phyloP scores from a whole-genome alignment of 1,140 invertebrate genomes.

The Apis cerana region DNA sequence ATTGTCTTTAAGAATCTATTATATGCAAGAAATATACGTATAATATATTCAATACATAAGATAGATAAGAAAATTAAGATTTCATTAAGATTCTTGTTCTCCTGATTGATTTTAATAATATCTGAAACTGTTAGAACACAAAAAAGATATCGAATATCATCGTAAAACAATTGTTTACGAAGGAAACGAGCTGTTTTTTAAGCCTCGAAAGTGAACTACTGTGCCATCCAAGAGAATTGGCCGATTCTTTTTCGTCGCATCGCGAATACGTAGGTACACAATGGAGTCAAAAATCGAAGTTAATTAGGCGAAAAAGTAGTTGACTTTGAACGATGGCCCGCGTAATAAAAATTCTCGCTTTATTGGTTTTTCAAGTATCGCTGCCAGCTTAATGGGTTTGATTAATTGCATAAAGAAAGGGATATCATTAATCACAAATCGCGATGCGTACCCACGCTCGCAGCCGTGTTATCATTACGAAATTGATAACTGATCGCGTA shows the following conservation, averaged over 20 bases:
- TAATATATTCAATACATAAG: too few relatives aligned
- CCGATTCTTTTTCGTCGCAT: background rate
- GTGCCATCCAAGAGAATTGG: background rate
- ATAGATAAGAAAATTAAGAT: too few relatives aligned
- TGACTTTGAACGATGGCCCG: conserved; percentile 26
- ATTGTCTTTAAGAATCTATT: too few relatives aligned
- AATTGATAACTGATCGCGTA: conserved; percentile 22
- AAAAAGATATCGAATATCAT: background rate
- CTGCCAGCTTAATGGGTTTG: conserved; percentile 28
- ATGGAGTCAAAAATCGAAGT: conserved; percentile 7
- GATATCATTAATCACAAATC: conserved; percentile 26
- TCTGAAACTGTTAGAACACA: background rate
- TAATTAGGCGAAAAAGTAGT: conserved; percentile 11
- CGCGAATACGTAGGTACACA: background rate
- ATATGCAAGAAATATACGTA: too few relatives aligned
- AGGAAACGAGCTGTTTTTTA: background rate
- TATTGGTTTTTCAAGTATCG: conserved; percentile 30
- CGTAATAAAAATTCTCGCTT: conserved; percentile 11
- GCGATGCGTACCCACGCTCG: background rate
- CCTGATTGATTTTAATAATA: background rate
- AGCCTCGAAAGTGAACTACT: background rate
- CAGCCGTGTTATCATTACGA: conserved; percentile 16
- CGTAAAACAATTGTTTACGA: background rate
- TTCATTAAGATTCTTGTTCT: too few relatives aligned
- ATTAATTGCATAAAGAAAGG: conserved; percentile 22